Evolutionary conservation across 1,140 invertebrate genomes (phyloP).

Genomic region (Drosophila biarmipes): DNA sequence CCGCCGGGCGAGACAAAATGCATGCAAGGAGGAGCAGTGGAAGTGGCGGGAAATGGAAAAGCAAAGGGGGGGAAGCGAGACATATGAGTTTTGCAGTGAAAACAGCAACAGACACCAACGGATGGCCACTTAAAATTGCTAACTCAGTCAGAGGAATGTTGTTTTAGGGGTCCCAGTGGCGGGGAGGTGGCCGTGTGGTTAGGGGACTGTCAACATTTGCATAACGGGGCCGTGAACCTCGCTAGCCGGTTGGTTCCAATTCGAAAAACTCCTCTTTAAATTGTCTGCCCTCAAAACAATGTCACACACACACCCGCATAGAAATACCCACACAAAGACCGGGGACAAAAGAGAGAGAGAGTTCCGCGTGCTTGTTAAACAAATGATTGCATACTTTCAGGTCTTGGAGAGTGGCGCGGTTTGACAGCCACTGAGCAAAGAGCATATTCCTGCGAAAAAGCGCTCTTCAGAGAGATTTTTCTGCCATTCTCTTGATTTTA

Average conservation of each 20-base stretch:
- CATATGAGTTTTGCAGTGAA: constrained; percentile 42
- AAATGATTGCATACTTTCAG: constrained; percentile 32
- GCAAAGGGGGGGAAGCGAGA: constrained; percentile 11
- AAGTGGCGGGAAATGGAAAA: constrained; percentile 1
- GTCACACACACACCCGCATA: constrained; percentile 25
- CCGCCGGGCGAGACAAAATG: constrained; percentile 64
- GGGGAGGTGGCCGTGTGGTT: constrained; percentile 22
- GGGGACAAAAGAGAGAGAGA: constrained; percentile 33
- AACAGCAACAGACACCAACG: constrained; percentile 40
- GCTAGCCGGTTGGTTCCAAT: constrained; percentile 19
- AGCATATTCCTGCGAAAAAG: background rate
- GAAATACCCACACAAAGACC: constrained; percentile 13
- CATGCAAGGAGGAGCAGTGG: constrained; percentile 14
- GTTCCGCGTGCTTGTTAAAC: constrained; percentile 8
- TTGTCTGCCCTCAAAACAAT: constrained; percentile 44
- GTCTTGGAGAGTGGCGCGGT: constrained; percentile 59
- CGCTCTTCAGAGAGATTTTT: constrained; percentile 2
- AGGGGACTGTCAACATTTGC: constrained; percentile 64
- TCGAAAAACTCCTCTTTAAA: constrained; percentile 29
- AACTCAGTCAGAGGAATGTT: constrained; percentile 57
- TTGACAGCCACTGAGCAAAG: constrained; percentile 42
- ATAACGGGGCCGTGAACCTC: constrained; percentile 73
- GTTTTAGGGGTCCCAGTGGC: constrained; percentile 4
- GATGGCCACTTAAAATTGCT: constrained; percentile 68
- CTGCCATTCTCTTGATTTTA: constrained; percentile 36